Evolutionary conservation across 35 echinoderm and acorn worm species (phyloP), one percentile per base, ranked within the genome.

Genomic region (Strongylocentrotus purpuratus): DNA sequence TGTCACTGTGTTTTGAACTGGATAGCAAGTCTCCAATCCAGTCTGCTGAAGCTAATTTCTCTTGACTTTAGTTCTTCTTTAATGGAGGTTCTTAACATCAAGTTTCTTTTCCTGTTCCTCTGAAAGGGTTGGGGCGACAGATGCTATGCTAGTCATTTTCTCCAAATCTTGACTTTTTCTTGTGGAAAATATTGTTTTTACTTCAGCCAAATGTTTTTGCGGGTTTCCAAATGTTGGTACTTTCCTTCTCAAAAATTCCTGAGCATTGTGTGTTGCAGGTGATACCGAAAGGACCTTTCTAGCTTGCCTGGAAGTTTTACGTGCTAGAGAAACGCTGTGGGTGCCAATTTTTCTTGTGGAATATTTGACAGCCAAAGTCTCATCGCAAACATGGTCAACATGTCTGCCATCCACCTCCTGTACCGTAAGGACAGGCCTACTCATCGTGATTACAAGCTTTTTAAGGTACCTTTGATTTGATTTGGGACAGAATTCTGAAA

Each of bases 371-470:
- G 61, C 20, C 61, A 70, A 28, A 45, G 87, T 41, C 12, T 59
- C 87, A 17, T 41, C 33, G 2, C 87, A 31, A 32, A 41, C 11
- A 89, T 89, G 91, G 91, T 93, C 91, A 58, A 47, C 31, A 93
- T 93, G 91, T n/a, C 91, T 47, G 15, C 46, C 10, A 33, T 93
- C 10, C 91, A 93, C 91, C 91, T 93, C 45, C 28, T 93, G 91
- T 93, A 93, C 32, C 91, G 58, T 13, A 93, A 93, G 28, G 91
- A 93, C n/a, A n/a, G n/a, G n/a, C n/a, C n/a, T 33, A 93, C 91
- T 31, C 45, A 93, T 12, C 91, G 48, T 14, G 12, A 48, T 17
- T 32, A 93, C 48, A 93, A 93, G 46, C 10, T 93, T 22, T 93
- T 93, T 31, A 93, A 93, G 91, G 91, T 93, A 92, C 11, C 20